Percentiles rank a stretch among this genome's conserved stretches.
These are phyloP conservation scores for Conger conger DNA, from an alignment of 2,113 vertebrate species.

Conservation along the genomic window DNA sequence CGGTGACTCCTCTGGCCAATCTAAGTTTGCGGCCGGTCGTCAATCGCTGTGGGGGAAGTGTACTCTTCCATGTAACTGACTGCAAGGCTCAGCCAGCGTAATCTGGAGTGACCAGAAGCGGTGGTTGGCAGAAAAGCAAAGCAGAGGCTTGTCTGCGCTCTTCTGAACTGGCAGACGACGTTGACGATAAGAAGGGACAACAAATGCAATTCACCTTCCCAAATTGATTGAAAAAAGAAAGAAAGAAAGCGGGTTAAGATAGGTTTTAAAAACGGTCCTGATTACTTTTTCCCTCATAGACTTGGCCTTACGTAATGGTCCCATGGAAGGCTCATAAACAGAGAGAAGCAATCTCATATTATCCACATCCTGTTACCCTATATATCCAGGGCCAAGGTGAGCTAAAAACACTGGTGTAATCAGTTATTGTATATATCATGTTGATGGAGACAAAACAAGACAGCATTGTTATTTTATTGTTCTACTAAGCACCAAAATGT, in stretches of 20 bases:
- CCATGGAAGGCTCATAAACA: background rate
- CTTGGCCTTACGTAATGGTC: background rate
- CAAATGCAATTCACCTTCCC: background rate
- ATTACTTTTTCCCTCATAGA: too few species aligned
- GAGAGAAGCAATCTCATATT: background rate
- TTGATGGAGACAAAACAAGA: background rate
- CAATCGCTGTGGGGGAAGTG: too few species aligned
- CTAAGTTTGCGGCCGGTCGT: too few species aligned
- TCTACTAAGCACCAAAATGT: background rate
- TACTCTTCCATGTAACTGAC: too few species aligned
- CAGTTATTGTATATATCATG: background rate
- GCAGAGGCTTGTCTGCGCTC: background rate
- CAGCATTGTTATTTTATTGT: background rate
- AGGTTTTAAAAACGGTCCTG: too few species aligned
- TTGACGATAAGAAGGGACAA: background rate
- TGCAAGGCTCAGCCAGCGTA: background rate
- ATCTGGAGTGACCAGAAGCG: background rate
- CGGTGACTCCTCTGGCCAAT: background rate
- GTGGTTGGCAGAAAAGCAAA: background rate
- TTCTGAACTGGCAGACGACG: background rate
- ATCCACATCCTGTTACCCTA: background rate
- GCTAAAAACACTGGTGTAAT: too few species aligned
- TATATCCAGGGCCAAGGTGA: background rate
- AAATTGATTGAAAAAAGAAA: too few species aligned
- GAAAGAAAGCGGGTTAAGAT: too few species aligned